Evolutionary conservation across 2,797 vertebrate species (phyloP).

Genomic region (Microctenopoma stevenorrisi): DNA sequence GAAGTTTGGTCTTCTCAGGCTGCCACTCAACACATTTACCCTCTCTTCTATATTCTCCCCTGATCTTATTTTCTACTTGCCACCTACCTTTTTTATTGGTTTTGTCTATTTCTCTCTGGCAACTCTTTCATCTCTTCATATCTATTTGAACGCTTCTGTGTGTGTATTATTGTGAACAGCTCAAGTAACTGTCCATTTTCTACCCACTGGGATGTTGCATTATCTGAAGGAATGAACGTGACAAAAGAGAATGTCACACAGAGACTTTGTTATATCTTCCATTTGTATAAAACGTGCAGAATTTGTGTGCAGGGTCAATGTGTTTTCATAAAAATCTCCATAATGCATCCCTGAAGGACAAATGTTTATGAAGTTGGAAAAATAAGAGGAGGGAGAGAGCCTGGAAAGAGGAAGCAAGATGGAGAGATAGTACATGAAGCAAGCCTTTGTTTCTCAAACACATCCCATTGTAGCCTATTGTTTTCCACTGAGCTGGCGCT

Average conservation of each 20-base stretch:
- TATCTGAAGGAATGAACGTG: conserved; percentile 36
- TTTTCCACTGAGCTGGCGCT: conserved; percentile 65
- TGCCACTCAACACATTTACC: conserved; percentile 67
- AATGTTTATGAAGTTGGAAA: conserved; percentile 29
- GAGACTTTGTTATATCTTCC: conserved; percentile 16
- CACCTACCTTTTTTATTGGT: conserved; percentile 45
- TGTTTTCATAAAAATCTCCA: conserved; percentile 25
- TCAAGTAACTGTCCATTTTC: conserved; percentile 53
- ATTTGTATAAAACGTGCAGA: conserved; percentile 16
- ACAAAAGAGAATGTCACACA: conserved; percentile 23
- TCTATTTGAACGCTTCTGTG: conserved; percentile 22
- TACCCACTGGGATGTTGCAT: conserved; percentile 40
- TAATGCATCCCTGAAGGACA: conserved; percentile 8
- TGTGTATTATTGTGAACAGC: conserved; percentile 35
- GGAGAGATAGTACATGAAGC: conserved; percentile 61
- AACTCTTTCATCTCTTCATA: conserved; percentile 55
- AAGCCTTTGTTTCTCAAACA: conserved; percentile 77
- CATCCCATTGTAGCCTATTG: conserved; percentile 78
- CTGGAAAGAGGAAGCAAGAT: conserved; percentile 50
- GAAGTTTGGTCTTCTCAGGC: conserved; percentile 64
- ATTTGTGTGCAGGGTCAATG: background rate
- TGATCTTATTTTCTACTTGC: conserved; percentile 48
- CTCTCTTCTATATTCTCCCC: conserved; percentile 39
- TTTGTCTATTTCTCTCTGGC: conserved; percentile 52
- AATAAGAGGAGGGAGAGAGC: conserved; percentile 8